These are phyloP conservation scores for Drosophila sproati DNA, from an alignment of 1,140 invertebrate species.

Conservation along the genomic window DNA sequence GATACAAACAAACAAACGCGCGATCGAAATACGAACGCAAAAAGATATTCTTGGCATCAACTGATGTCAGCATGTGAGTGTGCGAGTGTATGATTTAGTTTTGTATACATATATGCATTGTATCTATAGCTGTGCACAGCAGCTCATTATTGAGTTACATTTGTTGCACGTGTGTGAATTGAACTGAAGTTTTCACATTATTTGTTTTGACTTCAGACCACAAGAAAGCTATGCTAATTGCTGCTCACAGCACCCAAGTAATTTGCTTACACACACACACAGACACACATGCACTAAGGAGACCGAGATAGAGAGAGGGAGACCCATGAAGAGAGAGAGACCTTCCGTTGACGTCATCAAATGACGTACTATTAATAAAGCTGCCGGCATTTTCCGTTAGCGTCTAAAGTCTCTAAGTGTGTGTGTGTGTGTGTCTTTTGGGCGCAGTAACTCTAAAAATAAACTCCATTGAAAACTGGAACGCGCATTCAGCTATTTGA, in stretches of 20 bases:
- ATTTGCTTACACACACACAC: slow-evolving; percentile 22
- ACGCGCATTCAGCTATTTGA: slow-evolving; percentile 50
- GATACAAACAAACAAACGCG: slow-evolving; percentile 66
- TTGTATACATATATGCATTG: slow-evolving; percentile 24
- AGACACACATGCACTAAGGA: slow-evolving; percentile 3
- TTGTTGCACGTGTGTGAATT: slow-evolving; percentile 50
- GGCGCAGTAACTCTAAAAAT: slow-evolving; percentile 70
- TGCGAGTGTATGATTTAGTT: slow-evolving; percentile 22
- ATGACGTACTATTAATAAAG: slow-evolving; percentile 59
- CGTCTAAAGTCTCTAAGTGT: slow-evolving; percentile 48
- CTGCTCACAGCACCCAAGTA: slow-evolving; percentile 31
- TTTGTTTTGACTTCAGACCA: slow-evolving; percentile 49
- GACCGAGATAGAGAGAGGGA: neutral
- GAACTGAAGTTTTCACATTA: slow-evolving; percentile 65
- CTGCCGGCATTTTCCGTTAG: slow-evolving; percentile 66
- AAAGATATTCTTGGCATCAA: slow-evolving; percentile 75
- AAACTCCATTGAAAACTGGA: slow-evolving; percentile 80
- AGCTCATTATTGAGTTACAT: slow-evolving; percentile 71
- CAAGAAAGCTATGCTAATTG: slow-evolving; percentile 51
- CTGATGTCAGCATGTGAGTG: neutral
- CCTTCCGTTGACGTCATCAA: slow-evolving; percentile 70
- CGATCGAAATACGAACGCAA: slow-evolving; percentile 71
- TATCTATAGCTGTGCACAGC: slow-evolving; percentile 19
- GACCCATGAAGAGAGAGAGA: neutral
- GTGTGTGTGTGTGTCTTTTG: slow-evolving; percentile 1